Percentiles rank a stretch among this genome's conserved stretches.
Evolutionary conservation across 2,113 vertebrate genomes (phyloP).

Genomic region (Galeopterus variegatus): DNA sequence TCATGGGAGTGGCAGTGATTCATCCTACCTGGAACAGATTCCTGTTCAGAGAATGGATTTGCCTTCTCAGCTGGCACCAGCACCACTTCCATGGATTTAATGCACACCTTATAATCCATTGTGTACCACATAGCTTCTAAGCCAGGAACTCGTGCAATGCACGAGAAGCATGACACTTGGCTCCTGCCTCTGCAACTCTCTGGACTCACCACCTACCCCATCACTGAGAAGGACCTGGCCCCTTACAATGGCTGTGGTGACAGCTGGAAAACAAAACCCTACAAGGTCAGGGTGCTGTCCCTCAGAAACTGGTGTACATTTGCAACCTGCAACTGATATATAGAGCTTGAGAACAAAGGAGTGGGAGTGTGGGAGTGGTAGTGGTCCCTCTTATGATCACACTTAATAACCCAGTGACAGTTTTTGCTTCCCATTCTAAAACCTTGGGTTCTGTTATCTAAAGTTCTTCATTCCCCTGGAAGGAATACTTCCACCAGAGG

Average conservation of each 20-base stretch:
- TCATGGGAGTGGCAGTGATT: neutral
- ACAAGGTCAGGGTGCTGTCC: neutral
- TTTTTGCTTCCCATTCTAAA: neutral
- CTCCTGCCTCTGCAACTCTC: neutral
- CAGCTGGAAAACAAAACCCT: neutral
- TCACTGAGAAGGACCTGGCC: neutral
- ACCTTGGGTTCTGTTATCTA: neutral
- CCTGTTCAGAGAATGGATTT: neutral
- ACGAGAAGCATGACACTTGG: neutral
- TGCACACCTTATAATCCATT: neutral
- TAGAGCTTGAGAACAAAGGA: neutral
- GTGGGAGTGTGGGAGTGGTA: rapidly evolving
- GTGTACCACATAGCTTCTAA: neutral
- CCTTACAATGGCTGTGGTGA: neutral
- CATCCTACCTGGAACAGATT: neutral
- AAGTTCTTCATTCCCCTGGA: neutral
- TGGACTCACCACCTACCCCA: neutral
- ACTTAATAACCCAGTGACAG: neutral
- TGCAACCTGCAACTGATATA: neutral
- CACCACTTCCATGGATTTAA: neutral
- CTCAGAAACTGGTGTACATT: neutral
- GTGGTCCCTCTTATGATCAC: neutral
- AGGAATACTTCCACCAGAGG: neutral
- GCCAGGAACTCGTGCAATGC: neutral
- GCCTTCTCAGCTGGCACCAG: neutral